Evolutionary conservation across 92 coral and sea anemone species (phyloP).

Genomic region (Virgularia gustaviana): DNA sequence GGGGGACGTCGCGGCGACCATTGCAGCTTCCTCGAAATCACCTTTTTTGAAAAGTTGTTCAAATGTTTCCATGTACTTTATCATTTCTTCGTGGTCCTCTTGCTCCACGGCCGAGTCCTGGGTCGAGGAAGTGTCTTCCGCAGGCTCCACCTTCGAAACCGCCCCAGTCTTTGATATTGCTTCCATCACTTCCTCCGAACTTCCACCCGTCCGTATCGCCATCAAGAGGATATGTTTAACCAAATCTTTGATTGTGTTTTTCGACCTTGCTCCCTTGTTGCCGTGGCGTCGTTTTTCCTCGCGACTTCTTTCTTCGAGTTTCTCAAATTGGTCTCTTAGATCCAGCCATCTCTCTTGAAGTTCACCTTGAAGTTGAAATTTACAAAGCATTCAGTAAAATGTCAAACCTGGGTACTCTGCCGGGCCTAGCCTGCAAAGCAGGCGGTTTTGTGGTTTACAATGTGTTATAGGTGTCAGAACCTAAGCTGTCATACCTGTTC

Average conservation of each 20-base stretch:
- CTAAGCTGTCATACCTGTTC: too few relatives aligned
- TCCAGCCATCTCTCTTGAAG: not conserved
- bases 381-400: too few relatives aligned
- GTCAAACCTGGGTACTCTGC: too few relatives aligned
- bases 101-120: too few relatives aligned
- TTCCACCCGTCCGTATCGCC: not conserved
- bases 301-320: conserved; percentile 1
- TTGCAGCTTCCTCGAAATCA: conserved; percentile 26
- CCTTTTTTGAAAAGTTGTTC: conserved; percentile 27
- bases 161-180: not conserved
- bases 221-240: too few relatives aligned
- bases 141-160: too few relatives aligned
- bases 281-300: conserved; percentile 8
- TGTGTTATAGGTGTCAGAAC: too few relatives aligned
- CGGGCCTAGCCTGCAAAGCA: too few relatives aligned
- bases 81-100: conserved; percentile 28
- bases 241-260: conserved; percentile 1
- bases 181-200: not conserved
- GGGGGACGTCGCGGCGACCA: conserved; percentile 13
- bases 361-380: too few relatives aligned
- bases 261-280: too few relatives aligned
- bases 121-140: conserved; percentile 2
- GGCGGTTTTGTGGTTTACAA: too few relatives aligned
- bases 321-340: not conserved
- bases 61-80: conserved; percentile 25